Evolutionary conservation across 2,888 invertebrate species (phyloP).

Genomic region (Xanthia icteritia): DNA sequence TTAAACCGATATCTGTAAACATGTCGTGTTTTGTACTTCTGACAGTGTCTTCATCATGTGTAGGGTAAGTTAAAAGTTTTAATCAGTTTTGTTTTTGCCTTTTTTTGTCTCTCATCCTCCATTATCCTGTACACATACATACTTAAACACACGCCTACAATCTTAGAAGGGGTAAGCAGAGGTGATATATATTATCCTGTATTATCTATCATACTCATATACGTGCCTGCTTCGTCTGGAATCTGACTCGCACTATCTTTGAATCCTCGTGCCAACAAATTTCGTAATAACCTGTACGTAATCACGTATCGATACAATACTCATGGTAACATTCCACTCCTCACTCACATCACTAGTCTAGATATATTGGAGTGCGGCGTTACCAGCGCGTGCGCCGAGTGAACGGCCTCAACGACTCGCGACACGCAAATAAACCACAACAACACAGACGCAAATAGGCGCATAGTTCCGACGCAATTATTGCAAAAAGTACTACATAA

Average conservation of each 20-base stretch:
- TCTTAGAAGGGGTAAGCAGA: not conserved
- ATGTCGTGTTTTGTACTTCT: not conserved
- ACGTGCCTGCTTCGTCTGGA: not conserved
- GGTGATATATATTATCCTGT: not conserved
- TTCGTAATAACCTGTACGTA: not conserved
- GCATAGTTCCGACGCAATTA: slow-evolving; percentile 77
- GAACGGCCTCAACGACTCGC: slow-evolving; percentile 87
- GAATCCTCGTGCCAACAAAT: not conserved
- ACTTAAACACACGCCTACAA: not conserved
- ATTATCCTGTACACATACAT: not conserved
- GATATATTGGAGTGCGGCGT: slow-evolving; percentile 60
- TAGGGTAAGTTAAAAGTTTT: not conserved
- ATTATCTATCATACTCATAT: not conserved
- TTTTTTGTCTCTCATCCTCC: not conserved
- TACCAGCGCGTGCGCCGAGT: slow-evolving; percentile 74
- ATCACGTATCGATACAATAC: not conserved
- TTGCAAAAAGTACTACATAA: slow-evolving; percentile 71
- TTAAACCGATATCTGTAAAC: not conserved
- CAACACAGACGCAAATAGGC: slow-evolving; percentile 79
- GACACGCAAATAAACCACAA: slow-evolving; percentile 86
- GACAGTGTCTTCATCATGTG: not conserved
- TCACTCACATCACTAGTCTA: slow-evolving; percentile 48
- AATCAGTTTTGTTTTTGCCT: not conserved
- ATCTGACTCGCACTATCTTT: not conserved
- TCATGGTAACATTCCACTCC: slow-evolving; percentile 37